Percentiles rank a stretch among this genome's conserved stretches.
Conservation (phyloP, 2,797 vertebrate species). For the Schizothorax lantsangensis region DNA sequence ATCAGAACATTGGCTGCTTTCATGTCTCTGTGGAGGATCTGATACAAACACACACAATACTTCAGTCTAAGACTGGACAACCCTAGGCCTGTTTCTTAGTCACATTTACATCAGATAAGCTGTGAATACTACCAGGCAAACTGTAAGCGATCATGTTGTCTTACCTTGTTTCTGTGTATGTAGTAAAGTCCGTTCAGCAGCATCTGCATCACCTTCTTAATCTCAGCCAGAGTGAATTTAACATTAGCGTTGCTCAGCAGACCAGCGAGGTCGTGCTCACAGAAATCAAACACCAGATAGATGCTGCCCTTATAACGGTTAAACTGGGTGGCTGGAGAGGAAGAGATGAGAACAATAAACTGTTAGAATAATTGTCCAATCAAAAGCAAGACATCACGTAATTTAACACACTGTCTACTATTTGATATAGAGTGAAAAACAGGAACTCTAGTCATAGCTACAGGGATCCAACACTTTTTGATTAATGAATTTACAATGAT, state of each 20-base stretch:
- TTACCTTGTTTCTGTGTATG: conserved; percentile 98
- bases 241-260: conserved; percentile 96
- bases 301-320: conserved; percentile 99
- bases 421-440: too few species aligned
- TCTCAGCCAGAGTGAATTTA: conserved; percentile 96
- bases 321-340: conserved; percentile 87
- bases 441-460: neutral
- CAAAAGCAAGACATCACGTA: neutral
- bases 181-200: conserved; percentile 96
- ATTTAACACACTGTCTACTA: neutral
- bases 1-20: conserved; percentile 97
- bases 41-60: conserved; percentile 15
- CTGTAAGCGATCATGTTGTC: neutral
- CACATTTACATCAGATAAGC: too few species aligned
- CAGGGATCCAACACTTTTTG: neutral
- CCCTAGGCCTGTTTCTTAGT: neutral
- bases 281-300: conserved; percentile 98
- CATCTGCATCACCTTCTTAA: conserved; percentile 99
- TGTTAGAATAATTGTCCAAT: neutral
- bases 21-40: conserved; percentile 98
- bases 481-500: neutral
- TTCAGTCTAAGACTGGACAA: neutral
- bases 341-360: neutral
- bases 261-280: conserved; percentile 95
- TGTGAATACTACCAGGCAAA: neutral